Percentiles rank a stretch among this genome's conserved stretches.
Conservation (phyloP, 2,797 vertebrate genomes). For the Siniperca obscura region DNA sequence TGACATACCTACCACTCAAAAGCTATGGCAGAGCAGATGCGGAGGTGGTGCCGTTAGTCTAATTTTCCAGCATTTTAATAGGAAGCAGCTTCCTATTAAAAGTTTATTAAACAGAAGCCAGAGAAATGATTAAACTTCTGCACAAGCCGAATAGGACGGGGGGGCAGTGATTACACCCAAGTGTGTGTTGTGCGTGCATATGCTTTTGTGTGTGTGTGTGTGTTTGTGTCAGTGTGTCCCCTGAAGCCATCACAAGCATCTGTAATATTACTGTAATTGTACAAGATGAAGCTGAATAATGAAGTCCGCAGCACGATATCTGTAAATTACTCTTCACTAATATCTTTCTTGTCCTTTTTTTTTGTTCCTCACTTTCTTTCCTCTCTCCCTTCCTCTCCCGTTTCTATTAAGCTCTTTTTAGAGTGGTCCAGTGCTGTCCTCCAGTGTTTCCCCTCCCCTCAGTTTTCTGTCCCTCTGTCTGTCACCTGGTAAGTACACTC, state of each 20-base stretch:
- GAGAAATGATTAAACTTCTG: slow-evolving; percentile 67
- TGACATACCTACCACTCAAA: slow-evolving; percentile 29
- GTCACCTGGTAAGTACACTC: slow-evolving; percentile 74
- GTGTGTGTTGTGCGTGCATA: slow-evolving; percentile 25
- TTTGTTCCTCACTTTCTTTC: background rate
- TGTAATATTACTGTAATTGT: slow-evolving; percentile 57
- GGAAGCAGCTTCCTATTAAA: slow-evolving; percentile 63
- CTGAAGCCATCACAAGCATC: slow-evolving; percentile 50
- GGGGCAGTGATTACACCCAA: slow-evolving; percentile 43
- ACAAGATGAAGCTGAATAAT: slow-evolving; percentile 44
- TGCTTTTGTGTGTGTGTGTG: slow-evolving; percentile 32
- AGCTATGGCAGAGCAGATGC: slow-evolving; percentile 33
- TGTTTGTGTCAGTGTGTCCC: slow-evolving; percentile 46
- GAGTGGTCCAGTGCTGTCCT: slow-evolving; percentile 74
- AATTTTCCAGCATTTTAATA: slow-evolving; percentile 44
- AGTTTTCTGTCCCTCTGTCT: slow-evolving; percentile 61
- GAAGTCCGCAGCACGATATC: slow-evolving; percentile 18
- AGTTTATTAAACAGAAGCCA: slow-evolving; percentile 69
- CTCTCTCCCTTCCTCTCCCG: background rate
- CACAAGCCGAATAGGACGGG: slow-evolving; percentile 54
- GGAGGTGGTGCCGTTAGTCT: slow-evolving; percentile 55
- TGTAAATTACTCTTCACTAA: slow-evolving; percentile 38
- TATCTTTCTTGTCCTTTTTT: background rate
- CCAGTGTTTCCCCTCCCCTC: slow-evolving; percentile 72
- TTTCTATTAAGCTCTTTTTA: slow-evolving; percentile 25